These are phyloP conservation scores for Drosophila infuscata DNA, from an alignment of 2,888 invertebrate species.

Conservation along the genomic window DNA sequence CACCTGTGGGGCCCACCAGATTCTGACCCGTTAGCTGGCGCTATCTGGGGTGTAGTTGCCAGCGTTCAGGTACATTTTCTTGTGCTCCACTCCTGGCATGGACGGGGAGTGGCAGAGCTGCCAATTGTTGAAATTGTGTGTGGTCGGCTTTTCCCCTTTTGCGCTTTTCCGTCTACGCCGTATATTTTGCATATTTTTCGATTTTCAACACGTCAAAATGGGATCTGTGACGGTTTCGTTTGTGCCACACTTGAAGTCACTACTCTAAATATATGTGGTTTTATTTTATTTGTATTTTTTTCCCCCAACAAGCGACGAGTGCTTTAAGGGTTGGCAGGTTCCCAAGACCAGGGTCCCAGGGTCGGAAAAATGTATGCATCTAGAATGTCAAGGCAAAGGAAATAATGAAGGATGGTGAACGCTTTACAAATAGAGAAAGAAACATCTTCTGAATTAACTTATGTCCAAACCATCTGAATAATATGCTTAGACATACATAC, in stretches of 20 bases:
- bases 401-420: neutral
- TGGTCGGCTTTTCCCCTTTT: constrained; percentile 22
- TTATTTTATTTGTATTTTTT: neutral
- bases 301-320: too few species aligned
- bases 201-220: constrained; percentile 32
- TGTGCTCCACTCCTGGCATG: constrained; percentile 23
- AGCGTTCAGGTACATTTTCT: constrained; percentile 63
- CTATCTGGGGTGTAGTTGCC: constrained; percentile 58
- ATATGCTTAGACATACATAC: neutral
- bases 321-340: neutral
- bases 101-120: constrained; percentile 16
- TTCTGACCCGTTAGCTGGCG: constrained; percentile 4
- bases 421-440: neutral
- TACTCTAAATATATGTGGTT: constrained; percentile 8
- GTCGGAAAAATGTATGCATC: neutral
- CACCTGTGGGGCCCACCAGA: constrained; percentile 66
- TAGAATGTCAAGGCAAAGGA: neutral
- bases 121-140: constrained; percentile 47
- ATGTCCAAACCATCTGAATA: neutral
- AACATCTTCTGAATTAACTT: neutral
- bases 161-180: constrained; percentile 13
- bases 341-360: neutral
- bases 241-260: constrained; percentile 33
- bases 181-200: constrained; percentile 50
- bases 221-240: constrained; percentile 24